Evolutionary conservation across 2,113 vertebrate genomes (phyloP), one percentile per base, ranked within the genome.

Genomic region (Cyphomyrus plagiostoma): DNA sequence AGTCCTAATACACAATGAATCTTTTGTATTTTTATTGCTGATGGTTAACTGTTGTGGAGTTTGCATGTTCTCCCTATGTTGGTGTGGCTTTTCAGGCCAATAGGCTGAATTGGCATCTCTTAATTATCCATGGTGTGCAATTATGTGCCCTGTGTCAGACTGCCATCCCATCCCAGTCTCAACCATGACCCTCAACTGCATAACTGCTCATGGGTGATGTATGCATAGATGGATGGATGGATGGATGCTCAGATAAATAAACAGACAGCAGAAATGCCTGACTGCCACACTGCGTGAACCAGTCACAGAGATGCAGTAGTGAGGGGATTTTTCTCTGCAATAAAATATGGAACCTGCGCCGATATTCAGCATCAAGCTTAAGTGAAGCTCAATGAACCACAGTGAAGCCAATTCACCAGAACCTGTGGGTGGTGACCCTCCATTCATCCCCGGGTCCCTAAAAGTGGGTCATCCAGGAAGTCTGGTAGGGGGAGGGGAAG

Each of bases 241-340:
- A 74, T 74, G 30, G 70, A 77, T 48, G 83, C 21, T 30, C 62
- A 66, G 62, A 42, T 48, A 45, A n/a, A 23, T 84, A 48, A 48
- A n/a, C 83, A 85, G 21, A n/a, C 42, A 19, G n/a, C 83, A 48
- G 80, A 50, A 48, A 48, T 85, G 45, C 21, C 42, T 49, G n/a
- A 85, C 45, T 48, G 46, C 42, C 23, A 23, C 9, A 84, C 19
- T 1, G 19, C 46, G 82, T 45, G 19, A 45, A 4, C 89, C 88
- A 13, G 66, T 82, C n/a, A 56, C 83, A 91, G 90, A 88, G 90
- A 91, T 89, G 70, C 91, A 91, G 91, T 90, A 91, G 91, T 88
- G 89, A 90, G 90, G 35, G 82, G 88, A 91, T 94, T 87, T 92
- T 86, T 50, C 93, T 91, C 92, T 93, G 92, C 80, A 23, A 88